Conservation (phyloP, 2,113 vertebrate genomes). For the Gavialis gangeticus region DNA sequence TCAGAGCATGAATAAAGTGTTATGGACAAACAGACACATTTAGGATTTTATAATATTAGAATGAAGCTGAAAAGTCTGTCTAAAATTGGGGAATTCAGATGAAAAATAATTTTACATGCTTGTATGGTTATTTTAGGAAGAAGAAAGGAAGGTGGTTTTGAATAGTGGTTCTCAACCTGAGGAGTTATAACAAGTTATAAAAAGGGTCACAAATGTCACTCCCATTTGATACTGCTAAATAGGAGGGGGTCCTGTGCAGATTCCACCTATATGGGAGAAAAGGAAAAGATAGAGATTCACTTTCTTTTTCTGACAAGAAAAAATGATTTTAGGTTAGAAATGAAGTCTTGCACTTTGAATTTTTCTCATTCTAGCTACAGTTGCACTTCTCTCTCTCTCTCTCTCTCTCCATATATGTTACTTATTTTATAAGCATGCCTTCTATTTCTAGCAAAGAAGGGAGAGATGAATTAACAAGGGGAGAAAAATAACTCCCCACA, state of each 20-base stretch:
- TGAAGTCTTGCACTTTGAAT: neutral
- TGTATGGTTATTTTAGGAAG: neutral
- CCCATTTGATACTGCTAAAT: neutral
- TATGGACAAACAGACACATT: too few relatives aligned
- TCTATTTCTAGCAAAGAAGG: neutral
- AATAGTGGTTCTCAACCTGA: neutral
- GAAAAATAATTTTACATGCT: neutral
- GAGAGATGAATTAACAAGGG: neutral
- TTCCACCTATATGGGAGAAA: neutral
- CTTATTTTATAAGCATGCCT: neutral
- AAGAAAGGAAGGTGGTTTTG: neutral
- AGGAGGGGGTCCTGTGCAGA: neutral
- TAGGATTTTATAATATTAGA: neutral
- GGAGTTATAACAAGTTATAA: neutral
- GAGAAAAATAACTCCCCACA: neutral
- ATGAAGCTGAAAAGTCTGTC: neutral
- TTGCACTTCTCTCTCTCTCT: neutral
- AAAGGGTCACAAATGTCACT: neutral
- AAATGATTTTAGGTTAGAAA: neutral
- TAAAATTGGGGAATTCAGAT: neutral
- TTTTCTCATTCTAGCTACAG: neutral
- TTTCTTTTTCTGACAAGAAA: neutral
- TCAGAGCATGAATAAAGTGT: too few relatives aligned
- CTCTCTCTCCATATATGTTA: neutral
- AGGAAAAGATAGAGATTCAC: neutral